A percentile compares a stretch with the other conserved stretches of the same genome.
Conservation (phyloP, 2,797 vertebrate genomes). For the Nannoperca australis region DNA sequence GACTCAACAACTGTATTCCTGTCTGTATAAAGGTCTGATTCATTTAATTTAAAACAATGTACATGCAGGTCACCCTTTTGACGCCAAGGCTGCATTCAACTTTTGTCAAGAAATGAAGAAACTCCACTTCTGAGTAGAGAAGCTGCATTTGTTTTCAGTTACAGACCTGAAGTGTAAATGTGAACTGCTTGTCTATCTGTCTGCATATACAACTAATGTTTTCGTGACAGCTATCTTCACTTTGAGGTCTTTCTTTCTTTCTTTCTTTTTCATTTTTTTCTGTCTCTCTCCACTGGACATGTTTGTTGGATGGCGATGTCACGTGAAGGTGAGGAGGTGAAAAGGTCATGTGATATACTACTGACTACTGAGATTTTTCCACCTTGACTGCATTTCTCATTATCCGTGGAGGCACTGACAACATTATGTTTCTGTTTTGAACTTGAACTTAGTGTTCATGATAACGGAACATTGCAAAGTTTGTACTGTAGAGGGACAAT, state of each 20-base stretch:
- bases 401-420: background rate
- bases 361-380: constrained; percentile 23
- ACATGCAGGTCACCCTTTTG: background rate
- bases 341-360: constrained; percentile 44
- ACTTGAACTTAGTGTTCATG: constrained; percentile 27
- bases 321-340: constrained; percentile 38
- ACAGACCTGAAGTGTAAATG: constrained; percentile 18
- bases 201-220: constrained; percentile 3
- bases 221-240: constrained; percentile 6
- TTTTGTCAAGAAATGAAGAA: constrained; percentile 14
- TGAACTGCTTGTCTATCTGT: constrained; percentile 24
- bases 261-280: too few species aligned
- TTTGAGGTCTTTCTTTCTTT: constrained; percentile 3
- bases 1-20: background rate
- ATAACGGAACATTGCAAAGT: constrained; percentile 18
- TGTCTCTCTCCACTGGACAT: constrained; percentile 10
- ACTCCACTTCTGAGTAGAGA: constrained; percentile 10
- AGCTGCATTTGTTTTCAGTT: constrained; percentile 47
- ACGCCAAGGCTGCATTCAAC: background rate
- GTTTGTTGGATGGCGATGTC: constrained; percentile 36
- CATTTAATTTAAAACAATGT: background rate
- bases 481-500: constrained; percentile 12
- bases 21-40: background rate
- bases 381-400: background rate
- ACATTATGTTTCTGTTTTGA: constrained; percentile 20